These are phyloP conservation scores for Chironomus tepperi DNA, from an alignment of 1,140 invertebrate genomes.

Conservation along the genomic window DNA sequence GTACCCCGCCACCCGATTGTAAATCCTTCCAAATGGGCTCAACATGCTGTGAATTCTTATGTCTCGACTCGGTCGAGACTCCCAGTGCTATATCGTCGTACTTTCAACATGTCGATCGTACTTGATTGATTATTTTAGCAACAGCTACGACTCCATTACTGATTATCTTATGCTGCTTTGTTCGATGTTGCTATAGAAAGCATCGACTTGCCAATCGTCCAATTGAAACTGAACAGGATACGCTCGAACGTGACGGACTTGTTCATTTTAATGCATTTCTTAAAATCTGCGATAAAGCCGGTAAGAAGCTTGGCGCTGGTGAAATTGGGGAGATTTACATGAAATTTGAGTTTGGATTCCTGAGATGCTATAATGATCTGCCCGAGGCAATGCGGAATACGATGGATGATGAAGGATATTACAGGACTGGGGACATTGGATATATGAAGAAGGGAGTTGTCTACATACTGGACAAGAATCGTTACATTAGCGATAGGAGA, in stretches of 20 bases:
- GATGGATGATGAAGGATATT: background rate
- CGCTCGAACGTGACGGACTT: background rate
- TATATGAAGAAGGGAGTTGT: background rate
- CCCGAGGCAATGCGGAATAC: background rate
- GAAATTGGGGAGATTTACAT: background rate
- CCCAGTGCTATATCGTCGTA: slow-evolving; percentile 53
- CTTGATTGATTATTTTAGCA: background rate
- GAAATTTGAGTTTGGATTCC: background rate
- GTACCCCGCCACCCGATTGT: slow-evolving; percentile 75
- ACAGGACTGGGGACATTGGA: background rate
- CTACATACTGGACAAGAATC: background rate
- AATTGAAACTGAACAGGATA: background rate
- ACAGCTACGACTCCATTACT: background rate
- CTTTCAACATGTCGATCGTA: slow-evolving; percentile 36
- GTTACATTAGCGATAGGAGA: slow-evolving; percentile 1
- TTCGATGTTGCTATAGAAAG: background rate
- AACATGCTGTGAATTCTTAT: slow-evolving; percentile 81
- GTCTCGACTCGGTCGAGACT: slow-evolving; percentile 66
- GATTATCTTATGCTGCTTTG: background rate
- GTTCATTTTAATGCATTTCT: background rate
- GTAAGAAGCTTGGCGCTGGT: background rate
- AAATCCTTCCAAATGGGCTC: slow-evolving; percentile 72
- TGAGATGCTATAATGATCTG: background rate
- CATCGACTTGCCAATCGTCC: background rate
- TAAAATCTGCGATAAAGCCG: background rate